Conservation (phyloP, 2,113 vertebrate genomes). For the Bombycilla garrulus region DNA sequence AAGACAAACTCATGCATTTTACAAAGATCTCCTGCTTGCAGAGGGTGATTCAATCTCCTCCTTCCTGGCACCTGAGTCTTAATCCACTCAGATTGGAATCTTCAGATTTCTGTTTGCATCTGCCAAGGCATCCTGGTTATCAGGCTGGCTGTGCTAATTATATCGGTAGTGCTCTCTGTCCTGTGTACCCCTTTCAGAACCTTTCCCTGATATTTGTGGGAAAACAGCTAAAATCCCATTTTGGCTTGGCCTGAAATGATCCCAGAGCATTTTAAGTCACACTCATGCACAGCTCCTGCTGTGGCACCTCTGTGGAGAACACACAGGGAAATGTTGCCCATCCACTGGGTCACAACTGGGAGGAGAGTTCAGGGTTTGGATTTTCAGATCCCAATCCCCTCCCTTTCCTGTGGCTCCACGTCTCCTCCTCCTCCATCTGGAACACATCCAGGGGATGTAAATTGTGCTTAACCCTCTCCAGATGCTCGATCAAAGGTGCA, state of each 20-base stretch:
- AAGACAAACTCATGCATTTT: too few species aligned
- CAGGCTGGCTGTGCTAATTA: too few species aligned
- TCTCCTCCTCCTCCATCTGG: neutral
- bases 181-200: too few species aligned
- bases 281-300: accelerated
- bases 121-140: too few species aligned
- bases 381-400: neutral
- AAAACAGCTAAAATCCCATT: neutral
- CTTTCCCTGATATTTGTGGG: neutral
- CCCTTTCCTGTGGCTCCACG: accelerated
- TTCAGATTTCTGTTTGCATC: too few species aligned
- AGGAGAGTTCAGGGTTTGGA: neutral
- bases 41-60: too few species aligned
- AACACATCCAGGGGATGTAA: accelerated
- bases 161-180: too few species aligned
- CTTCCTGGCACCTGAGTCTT: too few species aligned
- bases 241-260: accelerated
- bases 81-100: too few species aligned
- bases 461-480: neutral
- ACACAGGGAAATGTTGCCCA: neutral
- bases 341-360: neutral
- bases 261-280: neutral
- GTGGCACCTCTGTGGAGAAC: neutral
- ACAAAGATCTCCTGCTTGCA: too few species aligned
- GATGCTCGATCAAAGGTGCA: neutral